Evolutionary conservation across 2,113 vertebrate genomes (phyloP).

Genomic region (Ciconia maguari): DNA sequence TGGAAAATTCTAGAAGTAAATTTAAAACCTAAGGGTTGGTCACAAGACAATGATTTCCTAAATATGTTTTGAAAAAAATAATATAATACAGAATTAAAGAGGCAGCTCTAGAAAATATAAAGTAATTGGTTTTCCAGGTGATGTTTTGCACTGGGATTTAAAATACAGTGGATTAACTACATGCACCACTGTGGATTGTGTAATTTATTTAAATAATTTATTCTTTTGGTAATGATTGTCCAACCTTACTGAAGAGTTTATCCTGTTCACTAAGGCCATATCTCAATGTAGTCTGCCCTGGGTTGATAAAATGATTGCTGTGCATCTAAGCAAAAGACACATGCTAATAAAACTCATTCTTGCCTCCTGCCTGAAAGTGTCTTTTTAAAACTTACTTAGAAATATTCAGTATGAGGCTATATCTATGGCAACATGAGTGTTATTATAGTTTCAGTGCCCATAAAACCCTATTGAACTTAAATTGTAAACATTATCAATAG

Average conservation of each 20-base stretch:
- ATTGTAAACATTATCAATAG: background rate
- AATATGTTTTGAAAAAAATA: constrained; percentile 24
- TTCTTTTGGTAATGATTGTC: constrained; percentile 21
- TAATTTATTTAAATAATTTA: constrained; percentile 38
- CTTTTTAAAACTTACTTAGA: background rate
- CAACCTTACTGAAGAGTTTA: background rate
- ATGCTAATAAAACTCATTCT: background rate
- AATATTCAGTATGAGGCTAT: background rate
- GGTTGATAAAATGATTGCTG: background rate
- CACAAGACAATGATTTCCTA: background rate
- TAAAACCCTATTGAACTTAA: background rate
- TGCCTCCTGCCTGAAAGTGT: background rate
- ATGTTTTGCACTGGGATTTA: constrained; percentile 12
- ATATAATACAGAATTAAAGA: background rate
- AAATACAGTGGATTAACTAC: constrained; percentile 35
- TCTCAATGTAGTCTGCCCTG: background rate
- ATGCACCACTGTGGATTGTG: background rate
- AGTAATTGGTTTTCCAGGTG: constrained; percentile 26
- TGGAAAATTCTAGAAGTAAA: background rate
- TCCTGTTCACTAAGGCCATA: background rate
- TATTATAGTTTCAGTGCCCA: background rate
- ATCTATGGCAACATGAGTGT: background rate
- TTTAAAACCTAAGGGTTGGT: constrained; percentile 1
- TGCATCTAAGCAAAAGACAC: background rate
- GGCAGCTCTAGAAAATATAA: background rate